Base-by-base conservation (phyloP, 2,888 invertebrate genomes). In the Plebejus melissa region DNA sequence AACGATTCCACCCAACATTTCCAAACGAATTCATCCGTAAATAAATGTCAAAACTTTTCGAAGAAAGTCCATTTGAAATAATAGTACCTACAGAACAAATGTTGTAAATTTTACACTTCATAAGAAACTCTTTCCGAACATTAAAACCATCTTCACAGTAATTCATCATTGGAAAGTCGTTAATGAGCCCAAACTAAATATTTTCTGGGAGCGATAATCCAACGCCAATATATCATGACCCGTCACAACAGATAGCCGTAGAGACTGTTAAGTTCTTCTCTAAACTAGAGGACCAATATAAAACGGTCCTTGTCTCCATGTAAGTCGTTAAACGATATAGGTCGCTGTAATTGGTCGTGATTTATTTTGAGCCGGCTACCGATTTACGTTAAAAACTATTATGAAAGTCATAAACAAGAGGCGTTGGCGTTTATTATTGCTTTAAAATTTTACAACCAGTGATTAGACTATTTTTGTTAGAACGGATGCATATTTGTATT, bases 391-490 rank as follows among this genome's bases (percentile, higher is more conserved):
- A 80, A 80, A 84, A 85, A 83, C 82, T 84, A 88, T 90, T 90
- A 90, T 87, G 88, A 90, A 85, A 86, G 78, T 81, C 82, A 90
- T 91, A 90, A 90, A 91, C 84, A 86, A 87, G 82, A 86, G 87
- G 81, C 87, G 82, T 78, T 83, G 81, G 85, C 87, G 84, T 88
- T 90, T 88, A 90, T 87, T 84, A 84, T 81, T 80, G 83, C 83
- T 84, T 83, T 89, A 87, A 89, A 89, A 85, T 86, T 88, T 87
- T 82, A 89, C 84, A 84, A 83, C 80, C 79, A 83, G 84, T 82
- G 82, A 85, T 88, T 84, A 82, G 81, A 86, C 82, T 84, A 86
- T 84, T 85, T 83, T 79, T 28, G 82, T 82, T 79, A 77, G 77
- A 83, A 82, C 85, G 85, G 84, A 85, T 81, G 83, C 86, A 84